Percentiles rank a stretch among this genome's conserved stretches.
phyloP scores from a whole-genome alignment of 2,113 vertebrate genomes.

The Etheostoma spectabile region DNA sequence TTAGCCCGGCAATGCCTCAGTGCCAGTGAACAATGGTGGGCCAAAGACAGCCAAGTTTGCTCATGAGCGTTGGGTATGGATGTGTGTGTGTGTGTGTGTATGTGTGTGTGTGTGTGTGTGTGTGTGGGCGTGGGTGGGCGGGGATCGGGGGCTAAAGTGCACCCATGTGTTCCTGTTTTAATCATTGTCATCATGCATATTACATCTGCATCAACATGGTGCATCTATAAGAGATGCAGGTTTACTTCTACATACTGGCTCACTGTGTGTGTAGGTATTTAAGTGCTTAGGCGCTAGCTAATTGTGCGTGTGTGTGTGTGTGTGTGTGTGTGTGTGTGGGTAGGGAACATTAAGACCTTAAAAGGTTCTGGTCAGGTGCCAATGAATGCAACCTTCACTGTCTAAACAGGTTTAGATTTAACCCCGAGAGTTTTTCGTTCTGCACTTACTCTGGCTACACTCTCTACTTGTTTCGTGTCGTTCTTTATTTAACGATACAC shows the following conservation, averaged over 20 bases:
- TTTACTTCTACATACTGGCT: constrained; percentile 42
- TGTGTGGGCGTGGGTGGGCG: constrained; percentile 39
- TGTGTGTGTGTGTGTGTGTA: constrained; percentile 34
- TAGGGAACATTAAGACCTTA: constrained; percentile 46
- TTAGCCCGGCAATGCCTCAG: constrained; percentile 78
- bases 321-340: constrained; percentile 32
- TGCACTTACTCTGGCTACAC: constrained; percentile 35
- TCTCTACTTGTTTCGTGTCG: constrained; percentile 66
- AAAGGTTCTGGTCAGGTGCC: constrained; percentile 72
- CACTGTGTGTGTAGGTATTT: constrained; percentile 24
- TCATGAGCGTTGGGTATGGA: constrained; percentile 45
- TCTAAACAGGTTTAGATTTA: constrained; percentile 65
- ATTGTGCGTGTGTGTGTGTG: constrained; percentile 29
- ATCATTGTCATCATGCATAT: constrained; percentile 75
- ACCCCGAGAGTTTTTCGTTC: constrained; percentile 41
- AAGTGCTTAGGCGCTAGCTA: constrained; percentile 32
- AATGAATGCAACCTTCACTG: constrained; percentile 69
- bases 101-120: constrained; percentile 33
- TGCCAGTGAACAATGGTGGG: constrained; percentile 72
- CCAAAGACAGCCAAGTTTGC: constrained; percentile 70
- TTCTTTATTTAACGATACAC: constrained; percentile 71
- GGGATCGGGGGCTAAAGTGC: constrained; percentile 38
- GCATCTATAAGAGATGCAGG: constrained; percentile 66
- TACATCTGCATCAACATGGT: constrained; percentile 73
- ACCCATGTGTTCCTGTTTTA: constrained; percentile 57